Base-by-base conservation (phyloP, 2,888 invertebrate species). In the Dastarcus helophoroides region DNA sequence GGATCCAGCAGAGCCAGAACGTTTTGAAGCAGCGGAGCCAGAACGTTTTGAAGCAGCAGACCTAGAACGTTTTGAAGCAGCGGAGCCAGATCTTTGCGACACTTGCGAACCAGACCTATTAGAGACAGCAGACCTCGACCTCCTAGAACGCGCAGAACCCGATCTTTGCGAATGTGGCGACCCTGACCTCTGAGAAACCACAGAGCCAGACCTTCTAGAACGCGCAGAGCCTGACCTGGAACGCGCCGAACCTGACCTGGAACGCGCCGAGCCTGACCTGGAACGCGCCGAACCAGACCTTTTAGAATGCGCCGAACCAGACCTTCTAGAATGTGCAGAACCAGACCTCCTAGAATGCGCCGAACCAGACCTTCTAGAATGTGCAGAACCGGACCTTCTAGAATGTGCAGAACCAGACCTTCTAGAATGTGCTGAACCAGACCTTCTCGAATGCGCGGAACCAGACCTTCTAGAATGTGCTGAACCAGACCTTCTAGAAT, bases 91-190 rank as follows among this genome's bases (percentile, higher is more conserved):
- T 25, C 46, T 37, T 29, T 34, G 40, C 16, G 45, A 44, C n/a
- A 40, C 40, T 4, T 39, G 40, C n/a, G 47, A 49, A 10, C 38
- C 39, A 7, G 49, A 48, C 31, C 42, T 31, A 7, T 2, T 54
- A 2, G 64, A 65, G 0, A 39, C 40, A 5, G 31, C 37, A 13
- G 48, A 66, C 4, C 41, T 54, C 4, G 68, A 67, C 42, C 65
- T 66, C 32, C 61, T 27, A 7, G 26, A 13, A 9, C 22, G 55
- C 33, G 68, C 26, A 64, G 34, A 32, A 15, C 23, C 30, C 4
- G 34, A 42, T 29, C 39, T 26, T 7, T 38, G 31, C 33, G 51
- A 36, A 8, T 39, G 40, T 8, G 40, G 39, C 9, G 47, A 47
- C 10, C 37, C 39, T 7, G 49, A 46, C 29, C 42, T 33, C n/a